Evolutionary conservation across 2,888 invertebrate genomes (phyloP).

Genomic region (Scrobipalpa atriplicella): DNA sequence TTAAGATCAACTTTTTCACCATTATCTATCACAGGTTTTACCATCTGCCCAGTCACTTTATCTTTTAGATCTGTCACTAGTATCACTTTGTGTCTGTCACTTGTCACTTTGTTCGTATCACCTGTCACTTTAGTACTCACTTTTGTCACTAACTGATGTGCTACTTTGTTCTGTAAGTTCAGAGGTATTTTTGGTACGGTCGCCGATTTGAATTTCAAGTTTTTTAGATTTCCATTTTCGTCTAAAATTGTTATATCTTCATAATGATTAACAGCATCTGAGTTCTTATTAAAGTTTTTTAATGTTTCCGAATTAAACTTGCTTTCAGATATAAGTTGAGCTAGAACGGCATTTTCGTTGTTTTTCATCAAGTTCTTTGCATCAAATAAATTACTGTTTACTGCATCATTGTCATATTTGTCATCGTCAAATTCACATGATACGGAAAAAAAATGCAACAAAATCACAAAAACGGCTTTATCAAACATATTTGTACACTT

Average conservation of each 20-base stretch:
- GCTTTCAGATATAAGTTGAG: constrained; percentile 54
- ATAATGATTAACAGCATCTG: constrained; percentile 59
- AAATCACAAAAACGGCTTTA: constrained; percentile 38
- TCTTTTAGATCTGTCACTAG: not conserved
- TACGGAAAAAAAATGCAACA: constrained; percentile 44
- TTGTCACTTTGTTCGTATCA: constrained; percentile 25
- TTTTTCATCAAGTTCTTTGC: constrained; percentile 54
- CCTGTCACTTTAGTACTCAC: constrained; percentile 40
- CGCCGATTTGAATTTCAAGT: constrained; percentile 65
- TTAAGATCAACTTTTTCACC: constrained; percentile 38
- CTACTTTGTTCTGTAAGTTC: constrained; percentile 40
- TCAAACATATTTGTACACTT: constrained; percentile 37
- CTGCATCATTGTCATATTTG: constrained; percentile 44
- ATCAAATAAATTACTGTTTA: constrained; percentile 53
- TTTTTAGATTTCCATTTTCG: constrained; percentile 62
- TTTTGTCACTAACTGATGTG: constrained; percentile 39
- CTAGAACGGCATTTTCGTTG: constrained; percentile 44
- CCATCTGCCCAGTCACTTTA: constrained; percentile 34
- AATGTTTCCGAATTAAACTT: constrained; percentile 54
- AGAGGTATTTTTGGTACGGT: constrained; percentile 39
- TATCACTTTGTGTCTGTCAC: constrained; percentile 30
- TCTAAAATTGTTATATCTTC: constrained; percentile 72
- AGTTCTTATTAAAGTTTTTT: constrained; percentile 49
- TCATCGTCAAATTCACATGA: constrained; percentile 44
- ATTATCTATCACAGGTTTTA: constrained; percentile 33